A percentile compares a stretch with the other conserved stretches of the same genome.
Conservation (phyloP, 1,140 invertebrate genomes). For the Zaprionus gabonicus region DNA sequence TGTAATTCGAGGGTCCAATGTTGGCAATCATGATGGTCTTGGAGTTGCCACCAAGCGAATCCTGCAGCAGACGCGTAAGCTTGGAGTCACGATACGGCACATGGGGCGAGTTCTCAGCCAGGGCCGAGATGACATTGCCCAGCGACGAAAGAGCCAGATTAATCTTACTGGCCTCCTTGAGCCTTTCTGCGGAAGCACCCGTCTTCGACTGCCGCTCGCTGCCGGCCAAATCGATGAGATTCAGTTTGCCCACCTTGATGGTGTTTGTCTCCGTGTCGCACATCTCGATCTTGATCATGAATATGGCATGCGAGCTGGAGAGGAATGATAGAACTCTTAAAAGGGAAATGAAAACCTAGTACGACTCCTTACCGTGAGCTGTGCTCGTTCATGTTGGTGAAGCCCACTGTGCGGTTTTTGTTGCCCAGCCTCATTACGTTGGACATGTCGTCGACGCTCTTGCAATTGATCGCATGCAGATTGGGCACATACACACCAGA, state of each 20-base stretch:
- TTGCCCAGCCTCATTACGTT: conserved; percentile 96
- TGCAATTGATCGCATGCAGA: conserved; percentile 95
- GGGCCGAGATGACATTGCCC: conserved; percentile 96
- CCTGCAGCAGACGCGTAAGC: conserved; percentile 95
- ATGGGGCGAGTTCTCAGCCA: conserved; percentile 94
- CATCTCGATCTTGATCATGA: conserved; percentile 99
- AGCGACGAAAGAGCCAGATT: conserved; percentile 97
- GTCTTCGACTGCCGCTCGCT: conserved; percentile 97
- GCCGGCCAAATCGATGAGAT: conserved; percentile 91
- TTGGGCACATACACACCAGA: conserved; percentile 97
- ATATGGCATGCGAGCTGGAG: conserved; percentile 96
- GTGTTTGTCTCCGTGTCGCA: conserved; percentile 90
- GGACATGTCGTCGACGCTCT: conserved; percentile 95
- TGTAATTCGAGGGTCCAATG: conserved; percentile 97
- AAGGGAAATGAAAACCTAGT: neutral
- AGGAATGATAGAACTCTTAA: neutral
- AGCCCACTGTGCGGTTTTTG: conserved; percentile 94
- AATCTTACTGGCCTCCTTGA: conserved; percentile 98
- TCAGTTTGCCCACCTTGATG: conserved; percentile 90
- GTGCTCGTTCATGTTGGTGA: conserved; percentile 99
- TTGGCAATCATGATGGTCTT: conserved; percentile 99
- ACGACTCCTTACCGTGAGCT: conserved; percentile 88
- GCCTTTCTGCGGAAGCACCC: conserved; percentile 93
- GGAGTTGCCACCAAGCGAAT: conserved; percentile 97
- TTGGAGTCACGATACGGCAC: conserved; percentile 98